These are phyloP conservation scores for Anastrepha obliqua DNA, from an alignment of 1,140 invertebrate species.

Conservation along the genomic window DNA sequence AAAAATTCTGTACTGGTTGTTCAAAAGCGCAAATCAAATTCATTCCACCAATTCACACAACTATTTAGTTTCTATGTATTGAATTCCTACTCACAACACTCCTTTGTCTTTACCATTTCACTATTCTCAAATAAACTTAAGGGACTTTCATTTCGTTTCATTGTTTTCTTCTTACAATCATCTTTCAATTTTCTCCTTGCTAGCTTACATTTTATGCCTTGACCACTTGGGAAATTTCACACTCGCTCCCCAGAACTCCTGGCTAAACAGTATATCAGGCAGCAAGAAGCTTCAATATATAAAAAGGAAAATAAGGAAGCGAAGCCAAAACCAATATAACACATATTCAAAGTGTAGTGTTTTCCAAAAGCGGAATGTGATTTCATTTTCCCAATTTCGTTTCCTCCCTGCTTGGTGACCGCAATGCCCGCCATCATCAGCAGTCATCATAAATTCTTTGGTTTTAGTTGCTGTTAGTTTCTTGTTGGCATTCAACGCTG, in stretches of 20 bases:
- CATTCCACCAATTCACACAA: not conserved
- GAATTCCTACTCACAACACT: not conserved
- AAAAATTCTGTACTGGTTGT: not conserved
- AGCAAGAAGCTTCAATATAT: too few species aligned
- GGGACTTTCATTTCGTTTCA: not conserved
- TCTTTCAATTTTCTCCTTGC: slow-evolving; percentile 33
- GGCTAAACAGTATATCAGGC: too few species aligned
- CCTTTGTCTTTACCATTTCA: too few species aligned
- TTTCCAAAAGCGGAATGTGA: not conserved
- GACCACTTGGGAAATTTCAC: not conserved
- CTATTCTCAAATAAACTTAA: too few species aligned
- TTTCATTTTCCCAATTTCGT: not conserved
- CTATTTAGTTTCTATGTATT: not conserved
- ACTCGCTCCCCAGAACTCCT: not conserved
- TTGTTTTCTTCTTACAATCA: not conserved
- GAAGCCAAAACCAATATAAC: too few species aligned
- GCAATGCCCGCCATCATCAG: not conserved
- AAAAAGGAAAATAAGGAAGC: too few species aligned
- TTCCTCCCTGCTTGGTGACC: not conserved
- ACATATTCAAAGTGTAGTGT: too few species aligned
- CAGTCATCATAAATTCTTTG: slow-evolving; percentile 34
- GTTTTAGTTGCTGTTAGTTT: not conserved
- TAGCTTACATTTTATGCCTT: slow-evolving; percentile 1
- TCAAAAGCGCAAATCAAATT: not conserved
- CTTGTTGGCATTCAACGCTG: not conserved